Evolutionary conservation across 2,113 vertebrate species (phyloP), one percentile per base, ranked within the genome.

Genomic region (Gambusia holbrooki): DNA sequence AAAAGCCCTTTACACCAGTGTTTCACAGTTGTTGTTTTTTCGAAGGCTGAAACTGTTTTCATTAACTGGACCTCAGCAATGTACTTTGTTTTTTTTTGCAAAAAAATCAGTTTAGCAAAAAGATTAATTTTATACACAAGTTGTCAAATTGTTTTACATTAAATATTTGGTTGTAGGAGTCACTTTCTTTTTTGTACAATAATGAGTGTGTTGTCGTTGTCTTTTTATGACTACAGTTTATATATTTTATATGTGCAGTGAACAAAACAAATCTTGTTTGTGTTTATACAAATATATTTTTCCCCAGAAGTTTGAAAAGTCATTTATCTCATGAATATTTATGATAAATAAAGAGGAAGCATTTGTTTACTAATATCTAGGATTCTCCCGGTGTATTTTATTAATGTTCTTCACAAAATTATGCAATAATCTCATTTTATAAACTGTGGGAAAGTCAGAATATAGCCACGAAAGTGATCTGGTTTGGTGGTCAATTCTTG

Each of bases 311-410:
- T 74, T 22, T 78, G 58, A 75, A 73, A 77, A 73, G n/a, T 72
- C 45, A 67, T 77, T 66, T 62, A 71, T 87, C 61, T 81, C 69
- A 58, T 84, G 67, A 75, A 74, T 85, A 85, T 86, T 86, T 80
- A 79, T 88, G 54, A 84, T 48, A 88, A 92, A 92, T 86, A 90
- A 92, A 92, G 79, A 28, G 37, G 17, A 83, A 71, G 32, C 58
- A 42, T 84, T 89, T 88, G 40, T 73, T 75, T 72, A 61, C 25
- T 15, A 12, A 25, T 58, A 9, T 0, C 2, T 32, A 5, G 62
- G 19, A 63, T 63, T 17, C 22, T 14, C 25, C 15, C 27, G 17
- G 25, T 78, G 27, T 70, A 13, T 54, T 71, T 68, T 35, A 33
- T 3, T 58, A 64, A 13, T 22, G 42, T 65, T 35, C 17, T 8